phyloP scores from a whole-genome alignment of 2,113 vertebrate species.

The Etia nguti region DNA sequence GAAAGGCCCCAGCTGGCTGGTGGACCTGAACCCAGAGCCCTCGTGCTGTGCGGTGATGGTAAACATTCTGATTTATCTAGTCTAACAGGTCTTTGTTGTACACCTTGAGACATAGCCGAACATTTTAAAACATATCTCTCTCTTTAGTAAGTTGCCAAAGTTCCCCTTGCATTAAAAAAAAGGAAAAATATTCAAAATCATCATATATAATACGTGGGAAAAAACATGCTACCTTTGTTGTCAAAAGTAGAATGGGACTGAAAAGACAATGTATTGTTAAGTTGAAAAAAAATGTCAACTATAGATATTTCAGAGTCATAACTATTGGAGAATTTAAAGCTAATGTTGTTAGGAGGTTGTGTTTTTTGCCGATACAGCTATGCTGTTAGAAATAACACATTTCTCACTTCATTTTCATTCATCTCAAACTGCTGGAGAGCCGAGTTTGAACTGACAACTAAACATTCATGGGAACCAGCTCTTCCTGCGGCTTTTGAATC shows the following conservation, averaged over 20 bases:
- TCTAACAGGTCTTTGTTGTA: background rate
- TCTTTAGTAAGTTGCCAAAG: background rate
- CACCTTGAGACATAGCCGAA: background rate
- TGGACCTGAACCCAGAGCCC: background rate
- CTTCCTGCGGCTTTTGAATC: slow-evolving; percentile 32
- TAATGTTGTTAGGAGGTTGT: background rate
- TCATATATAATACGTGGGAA: background rate
- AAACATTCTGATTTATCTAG: background rate
- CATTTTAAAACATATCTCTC: background rate
- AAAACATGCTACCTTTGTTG: background rate
- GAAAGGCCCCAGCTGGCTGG: background rate
- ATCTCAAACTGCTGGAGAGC: background rate
- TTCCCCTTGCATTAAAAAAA: background rate
- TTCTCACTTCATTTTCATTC: background rate
- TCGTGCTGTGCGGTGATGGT: background rate
- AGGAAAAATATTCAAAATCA: background rate
- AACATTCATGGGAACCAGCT: slow-evolving; percentile 41
- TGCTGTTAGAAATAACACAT: background rate
- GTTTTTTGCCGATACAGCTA: background rate
- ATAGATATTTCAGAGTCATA: background rate
- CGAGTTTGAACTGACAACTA: background rate
- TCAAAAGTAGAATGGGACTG: background rate
- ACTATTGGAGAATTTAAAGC: background rate
- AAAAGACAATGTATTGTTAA: background rate
- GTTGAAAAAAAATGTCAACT: fast-evolving